phyloP scores from a whole-genome alignment of 2,113 vertebrate genomes.

The Corythornis madagascariensis region DNA sequence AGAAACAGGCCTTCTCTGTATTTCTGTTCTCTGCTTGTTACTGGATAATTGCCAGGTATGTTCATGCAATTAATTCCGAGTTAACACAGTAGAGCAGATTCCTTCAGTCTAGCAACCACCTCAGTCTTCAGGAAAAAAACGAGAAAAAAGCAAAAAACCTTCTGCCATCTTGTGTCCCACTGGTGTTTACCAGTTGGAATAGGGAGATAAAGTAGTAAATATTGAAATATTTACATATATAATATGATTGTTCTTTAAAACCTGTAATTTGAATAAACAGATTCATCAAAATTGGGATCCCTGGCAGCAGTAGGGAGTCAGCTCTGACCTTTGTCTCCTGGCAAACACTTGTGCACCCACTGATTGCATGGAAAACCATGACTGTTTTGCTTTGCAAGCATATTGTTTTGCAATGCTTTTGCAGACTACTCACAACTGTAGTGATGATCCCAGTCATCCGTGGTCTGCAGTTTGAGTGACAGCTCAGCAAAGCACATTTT shows the following conservation, averaged over 20 bases:
- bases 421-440: neutral
- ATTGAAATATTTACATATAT: neutral
- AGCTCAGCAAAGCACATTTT: neutral
- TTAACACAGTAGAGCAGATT: neutral
- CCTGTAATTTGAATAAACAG: neutral
- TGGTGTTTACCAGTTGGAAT: neutral
- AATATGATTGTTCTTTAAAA: neutral
- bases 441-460: neutral
- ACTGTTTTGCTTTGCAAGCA: neutral
- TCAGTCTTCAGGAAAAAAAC: neutral
- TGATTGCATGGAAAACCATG: neutral
- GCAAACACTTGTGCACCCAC: neutral
- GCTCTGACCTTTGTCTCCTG: neutral
- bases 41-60: conserved; percentile 55
- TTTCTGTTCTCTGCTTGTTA: conserved; percentile 32
- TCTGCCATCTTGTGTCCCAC: conserved; percentile 27
- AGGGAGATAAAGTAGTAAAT: neutral
- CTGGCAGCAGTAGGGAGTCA: neutral
- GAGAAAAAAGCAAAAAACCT: neutral
- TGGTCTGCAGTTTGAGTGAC: neutral
- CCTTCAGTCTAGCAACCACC: neutral
- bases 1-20: conserved; percentile 49
- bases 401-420: neutral
- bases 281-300: neutral
- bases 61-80: conserved; percentile 15